Conservation (phyloP, 2,888 invertebrate genomes). For the Eilema sororculum region DNA sequence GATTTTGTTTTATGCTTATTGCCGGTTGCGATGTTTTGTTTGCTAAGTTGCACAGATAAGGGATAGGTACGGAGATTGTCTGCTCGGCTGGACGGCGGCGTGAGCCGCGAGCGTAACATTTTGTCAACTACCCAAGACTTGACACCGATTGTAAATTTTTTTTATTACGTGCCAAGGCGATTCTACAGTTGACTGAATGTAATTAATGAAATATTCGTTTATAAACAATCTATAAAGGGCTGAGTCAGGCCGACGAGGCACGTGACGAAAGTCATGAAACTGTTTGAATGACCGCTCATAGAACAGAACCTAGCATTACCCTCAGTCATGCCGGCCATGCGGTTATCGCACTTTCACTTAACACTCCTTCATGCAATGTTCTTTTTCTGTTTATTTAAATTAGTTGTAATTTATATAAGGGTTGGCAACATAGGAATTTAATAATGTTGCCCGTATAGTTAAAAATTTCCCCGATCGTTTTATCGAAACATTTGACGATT, state of each 20-base stretch:
- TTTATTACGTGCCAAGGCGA: conserved; percentile 48
- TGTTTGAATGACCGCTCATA: conserved; percentile 44
- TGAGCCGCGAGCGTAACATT: conserved; percentile 52
- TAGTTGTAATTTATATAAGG: conserved; percentile 40
- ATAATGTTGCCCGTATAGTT: not conserved
- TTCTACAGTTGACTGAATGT: conserved; percentile 33
- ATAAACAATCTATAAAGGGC: conserved; percentile 54
- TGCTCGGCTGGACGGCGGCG: conserved; percentile 65
- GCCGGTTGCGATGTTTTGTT: conserved; percentile 85
- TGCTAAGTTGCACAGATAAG: conserved; percentile 84
- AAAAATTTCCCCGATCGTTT: not conserved
- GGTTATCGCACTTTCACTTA: conserved; percentile 63
- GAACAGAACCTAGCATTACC: conserved; percentile 46
- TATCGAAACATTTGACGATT: not conserved
- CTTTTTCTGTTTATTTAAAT: conserved; percentile 52
- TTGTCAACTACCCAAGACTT: conserved; percentile 47
- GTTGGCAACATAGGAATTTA: conserved; percentile 19
- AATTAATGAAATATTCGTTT: conserved; percentile 54
- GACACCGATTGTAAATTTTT: conserved; percentile 29
- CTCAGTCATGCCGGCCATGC: conserved; percentile 33
- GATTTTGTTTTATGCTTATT: conserved; percentile 87
- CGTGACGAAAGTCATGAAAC: conserved; percentile 60
- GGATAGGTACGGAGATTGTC: conserved; percentile 76
- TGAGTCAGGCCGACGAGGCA: conserved; percentile 43
- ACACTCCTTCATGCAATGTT: conserved; percentile 56